Percentiles rank a stretch among this genome's conserved stretches.
phyloP scores from a whole-genome alignment of 1,140 invertebrate genomes.

The Penaeus vannamei region DNA sequence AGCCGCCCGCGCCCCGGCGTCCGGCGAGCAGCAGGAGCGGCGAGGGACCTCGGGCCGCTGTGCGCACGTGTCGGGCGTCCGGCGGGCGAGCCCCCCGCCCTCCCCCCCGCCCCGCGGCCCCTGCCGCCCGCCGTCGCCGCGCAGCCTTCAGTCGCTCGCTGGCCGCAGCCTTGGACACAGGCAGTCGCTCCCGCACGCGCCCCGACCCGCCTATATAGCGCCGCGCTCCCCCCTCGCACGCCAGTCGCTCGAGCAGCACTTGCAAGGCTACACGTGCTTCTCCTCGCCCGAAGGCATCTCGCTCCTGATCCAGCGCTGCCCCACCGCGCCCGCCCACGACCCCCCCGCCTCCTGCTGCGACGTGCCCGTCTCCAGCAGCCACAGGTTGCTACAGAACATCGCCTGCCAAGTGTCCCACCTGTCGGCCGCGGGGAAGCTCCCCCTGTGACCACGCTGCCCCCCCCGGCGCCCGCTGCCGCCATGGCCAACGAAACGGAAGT shows the following conservation, averaged over 20 bases:
- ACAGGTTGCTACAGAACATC: background rate
- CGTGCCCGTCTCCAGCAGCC: background rate
- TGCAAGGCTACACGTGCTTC: slow-evolving; percentile 32
- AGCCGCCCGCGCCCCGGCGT: background rate
- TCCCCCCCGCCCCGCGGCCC: slow-evolving; percentile 17
- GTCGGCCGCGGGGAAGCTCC: no score
- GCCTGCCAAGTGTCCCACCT: background rate
- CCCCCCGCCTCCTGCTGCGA: slow-evolving; percentile 5
- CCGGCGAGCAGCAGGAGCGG: background rate
- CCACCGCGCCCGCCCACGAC: background rate
- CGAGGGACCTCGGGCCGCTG: background rate
- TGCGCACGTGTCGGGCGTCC: slow-evolving; percentile 58
- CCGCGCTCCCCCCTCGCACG: background rate
- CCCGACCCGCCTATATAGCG: slow-evolving; percentile 37
- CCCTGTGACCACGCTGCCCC: slow-evolving; percentile 37
- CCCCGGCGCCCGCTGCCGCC: slow-evolving; percentile 18
- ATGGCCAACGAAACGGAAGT: slow-evolving; percentile 67
- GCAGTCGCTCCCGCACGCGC: background rate
- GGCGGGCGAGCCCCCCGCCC: background rate
- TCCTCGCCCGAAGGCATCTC: background rate
- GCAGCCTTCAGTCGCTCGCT: slow-evolving; percentile 51
- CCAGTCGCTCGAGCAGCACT: slow-evolving; percentile 28
- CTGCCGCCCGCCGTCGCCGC: slow-evolving; percentile 31
- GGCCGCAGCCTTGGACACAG: slow-evolving; percentile 37
- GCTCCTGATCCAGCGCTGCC: slow-evolving; percentile 1